Conservation (phyloP, 2,113 vertebrate species). For the Anser cygnoides region DNA sequence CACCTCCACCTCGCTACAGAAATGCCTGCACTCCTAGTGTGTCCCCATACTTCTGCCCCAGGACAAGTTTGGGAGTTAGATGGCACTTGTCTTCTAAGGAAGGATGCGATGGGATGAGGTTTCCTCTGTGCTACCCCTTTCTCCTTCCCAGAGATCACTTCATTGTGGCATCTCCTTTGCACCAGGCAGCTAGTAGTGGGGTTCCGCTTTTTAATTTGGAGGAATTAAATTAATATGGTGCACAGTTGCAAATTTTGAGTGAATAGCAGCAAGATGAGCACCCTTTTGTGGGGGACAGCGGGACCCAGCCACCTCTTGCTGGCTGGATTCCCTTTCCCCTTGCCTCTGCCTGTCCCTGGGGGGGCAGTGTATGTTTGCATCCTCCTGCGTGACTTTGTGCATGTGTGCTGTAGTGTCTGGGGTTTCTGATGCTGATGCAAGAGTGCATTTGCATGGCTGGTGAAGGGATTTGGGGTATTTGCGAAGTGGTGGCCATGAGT, state of each 20-base stretch:
- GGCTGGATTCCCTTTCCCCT: neutral
- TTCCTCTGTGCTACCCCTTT: neutral
- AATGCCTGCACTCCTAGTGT: neutral
- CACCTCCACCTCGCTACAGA: neutral
- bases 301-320: neutral
- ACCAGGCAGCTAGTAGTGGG: neutral
- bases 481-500: neutral
- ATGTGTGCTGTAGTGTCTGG: no score
- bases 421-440: no score
- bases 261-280: neutral
- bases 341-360: neutral
- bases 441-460: neutral
- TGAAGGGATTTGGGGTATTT: neutral
- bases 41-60: neutral
- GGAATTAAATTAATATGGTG: neutral
- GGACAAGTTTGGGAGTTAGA: no score
- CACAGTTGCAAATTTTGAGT: neutral
- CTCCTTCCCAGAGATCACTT: neutral
- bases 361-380: neutral
- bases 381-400: no score
- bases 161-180: neutral
- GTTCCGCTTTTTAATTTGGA: neutral
- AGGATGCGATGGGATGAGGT: neutral
- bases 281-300: accelerated
- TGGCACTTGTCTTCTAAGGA: neutral